Conservation (phyloP, 2,888 invertebrate species). For the Apodemia mormo region DNA sequence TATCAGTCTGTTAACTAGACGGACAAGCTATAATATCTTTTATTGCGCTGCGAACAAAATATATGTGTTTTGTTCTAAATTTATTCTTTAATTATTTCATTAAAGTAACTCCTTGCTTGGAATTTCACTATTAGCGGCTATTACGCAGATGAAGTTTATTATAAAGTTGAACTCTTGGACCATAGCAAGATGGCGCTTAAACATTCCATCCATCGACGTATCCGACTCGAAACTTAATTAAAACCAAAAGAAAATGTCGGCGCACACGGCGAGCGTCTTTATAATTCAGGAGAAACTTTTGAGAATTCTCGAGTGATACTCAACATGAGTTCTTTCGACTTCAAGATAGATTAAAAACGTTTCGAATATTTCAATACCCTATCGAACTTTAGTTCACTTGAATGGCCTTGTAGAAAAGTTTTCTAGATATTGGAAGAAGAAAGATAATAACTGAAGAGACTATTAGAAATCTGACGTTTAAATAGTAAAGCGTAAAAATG, state of each 20-base stretch:
- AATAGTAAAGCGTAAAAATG: too few relatives aligned
- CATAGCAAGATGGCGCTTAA: background rate
- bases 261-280: constrained; percentile 22
- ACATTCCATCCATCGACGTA: constrained; percentile 30
- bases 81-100: background rate
- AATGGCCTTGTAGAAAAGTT: constrained; percentile 2
- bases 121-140: background rate
- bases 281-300: constrained; percentile 28
- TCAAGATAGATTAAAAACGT: constrained; percentile 42
- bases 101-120: background rate
- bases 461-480: too few relatives aligned
- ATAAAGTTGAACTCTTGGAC: background rate
- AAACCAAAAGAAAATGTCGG: constrained; percentile 33
- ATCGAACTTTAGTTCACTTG: constrained; percentile 24
- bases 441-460: background rate
- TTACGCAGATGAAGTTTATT: background rate
- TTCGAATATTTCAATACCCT: constrained; percentile 46
- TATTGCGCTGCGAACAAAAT: too few relatives aligned
- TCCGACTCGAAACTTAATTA: constrained; percentile 35
- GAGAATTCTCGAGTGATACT: constrained; percentile 30
- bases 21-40: too few relatives aligned
- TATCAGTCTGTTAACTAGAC: too few relatives aligned
- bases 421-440: background rate
- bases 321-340: constrained; percentile 26
- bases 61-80: background rate